Evolutionary conservation across 2,888 invertebrate genomes (phyloP).

Genomic region (Platypus cylindrus): DNA sequence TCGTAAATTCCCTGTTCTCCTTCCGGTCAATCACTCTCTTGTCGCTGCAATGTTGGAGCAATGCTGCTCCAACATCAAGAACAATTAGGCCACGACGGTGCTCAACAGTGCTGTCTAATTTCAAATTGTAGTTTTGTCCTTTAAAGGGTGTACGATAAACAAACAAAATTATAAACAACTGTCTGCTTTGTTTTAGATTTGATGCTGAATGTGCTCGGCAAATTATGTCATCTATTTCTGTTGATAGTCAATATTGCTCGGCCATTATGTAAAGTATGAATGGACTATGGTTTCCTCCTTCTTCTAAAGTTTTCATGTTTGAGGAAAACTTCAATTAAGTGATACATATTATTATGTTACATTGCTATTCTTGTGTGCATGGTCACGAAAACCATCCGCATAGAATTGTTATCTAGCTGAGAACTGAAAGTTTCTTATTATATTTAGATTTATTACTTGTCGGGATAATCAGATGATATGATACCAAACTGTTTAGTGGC

Average conservation of each 20-base stretch:
- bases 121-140: too few relatives aligned
- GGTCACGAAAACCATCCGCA: too few relatives aligned
- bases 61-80: too few relatives aligned
- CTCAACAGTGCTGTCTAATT: too few relatives aligned
- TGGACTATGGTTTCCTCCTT: slow-evolving; percentile 17
- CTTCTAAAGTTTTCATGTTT: slow-evolving; percentile 13
- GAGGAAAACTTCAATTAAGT: slow-evolving; percentile 9
- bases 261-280: slow-evolving; percentile 14
- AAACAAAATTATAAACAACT: slow-evolving; percentile 10
- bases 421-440: slow-evolving; percentile 8
- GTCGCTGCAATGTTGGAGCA: too few relatives aligned
- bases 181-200: slow-evolving; percentile 12
- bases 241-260: slow-evolving; percentile 8
- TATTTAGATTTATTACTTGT: slow-evolving; percentile 10
- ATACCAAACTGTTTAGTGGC: slow-evolving; percentile 5
- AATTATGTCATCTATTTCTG: slow-evolving; percentile 12
- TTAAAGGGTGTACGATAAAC: slow-evolving; percentile 9
- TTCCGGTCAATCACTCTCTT: too few relatives aligned
- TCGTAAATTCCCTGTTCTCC: too few relatives aligned
- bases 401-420: slow-evolving; percentile 8
- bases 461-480: slow-evolving; percentile 6
- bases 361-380: too few relatives aligned
- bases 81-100: too few relatives aligned
- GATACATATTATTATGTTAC: too few relatives aligned
- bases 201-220: slow-evolving; percentile 7